Evolutionary conservation across 2,888 invertebrate genomes (phyloP).

Genomic region (Limnephilus rhombicus): DNA sequence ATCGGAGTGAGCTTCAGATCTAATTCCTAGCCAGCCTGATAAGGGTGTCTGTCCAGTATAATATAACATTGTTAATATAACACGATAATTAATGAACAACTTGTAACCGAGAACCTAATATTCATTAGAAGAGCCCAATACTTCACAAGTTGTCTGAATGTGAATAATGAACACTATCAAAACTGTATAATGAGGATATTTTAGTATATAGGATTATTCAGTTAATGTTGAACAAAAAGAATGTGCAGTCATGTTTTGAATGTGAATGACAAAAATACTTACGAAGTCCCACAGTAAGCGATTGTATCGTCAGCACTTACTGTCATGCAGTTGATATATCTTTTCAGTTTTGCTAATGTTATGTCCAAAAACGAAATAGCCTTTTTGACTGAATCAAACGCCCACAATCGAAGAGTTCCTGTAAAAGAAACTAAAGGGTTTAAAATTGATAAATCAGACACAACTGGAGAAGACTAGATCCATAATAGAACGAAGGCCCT

Average conservation of each 20-base stretch:
- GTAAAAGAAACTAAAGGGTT: conserved; percentile 21
- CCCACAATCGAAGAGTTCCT: conserved; percentile 87
- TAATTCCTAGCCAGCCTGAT: too few relatives aligned
- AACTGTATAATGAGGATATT: neutral
- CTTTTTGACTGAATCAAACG: conserved; percentile 82
- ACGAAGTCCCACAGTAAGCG: conserved; percentile 93
- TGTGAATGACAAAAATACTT: conserved; percentile 72
- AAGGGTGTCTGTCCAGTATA: too few relatives aligned
- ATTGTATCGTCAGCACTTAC: conserved; percentile 84
- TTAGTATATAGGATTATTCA: neutral
- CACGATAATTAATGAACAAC: too few relatives aligned
- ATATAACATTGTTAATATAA: too few relatives aligned
- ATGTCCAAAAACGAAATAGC: conserved; percentile 86
- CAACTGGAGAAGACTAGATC: neutral
- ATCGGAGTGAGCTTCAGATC: too few relatives aligned
- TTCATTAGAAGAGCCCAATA: too few relatives aligned
- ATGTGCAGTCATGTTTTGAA: neutral
- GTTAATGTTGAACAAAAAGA: conserved; percentile 5
- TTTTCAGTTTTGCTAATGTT: conserved; percentile 86
- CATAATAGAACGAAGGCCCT: too few relatives aligned
- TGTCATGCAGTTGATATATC: conserved; percentile 86
- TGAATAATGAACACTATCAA: too few relatives aligned
- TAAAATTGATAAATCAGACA: neutral
- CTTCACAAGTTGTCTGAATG: too few relatives aligned
- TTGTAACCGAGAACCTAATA: too few relatives aligned